Evolutionary conservation across 2,888 invertebrate species (phyloP).

Genomic region (Chymomyza fuscimana): DNA sequence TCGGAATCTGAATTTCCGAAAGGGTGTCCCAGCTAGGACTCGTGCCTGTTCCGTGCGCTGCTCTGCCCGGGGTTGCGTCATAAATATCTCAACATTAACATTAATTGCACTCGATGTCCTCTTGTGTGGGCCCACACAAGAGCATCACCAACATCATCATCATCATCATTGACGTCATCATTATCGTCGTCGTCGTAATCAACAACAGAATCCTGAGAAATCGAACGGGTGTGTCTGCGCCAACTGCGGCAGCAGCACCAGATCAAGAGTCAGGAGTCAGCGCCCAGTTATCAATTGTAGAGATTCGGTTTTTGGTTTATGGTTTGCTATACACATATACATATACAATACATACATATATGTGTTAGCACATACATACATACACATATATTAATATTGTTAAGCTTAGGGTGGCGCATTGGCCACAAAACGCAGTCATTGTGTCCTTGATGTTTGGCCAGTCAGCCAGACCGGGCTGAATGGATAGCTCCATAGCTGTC

Average conservation of each 20-base stretch:
- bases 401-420: constrained; percentile 44
- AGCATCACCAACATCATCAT: constrained; percentile 29
- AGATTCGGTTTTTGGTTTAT: constrained; percentile 6
- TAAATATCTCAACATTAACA: constrained; percentile 77
- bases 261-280: constrained; percentile 15
- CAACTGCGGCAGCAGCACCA: background rate
- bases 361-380: too few relatives aligned
- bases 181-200: constrained; percentile 3
- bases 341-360: too few relatives aligned
- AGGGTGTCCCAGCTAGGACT: constrained; percentile 28
- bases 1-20: background rate
- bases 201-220: constrained; percentile 61
- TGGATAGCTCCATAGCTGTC: background rate
- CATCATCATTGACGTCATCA: background rate
- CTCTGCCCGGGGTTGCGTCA: constrained; percentile 62
- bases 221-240: constrained; percentile 59
- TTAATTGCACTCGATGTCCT: constrained; percentile 78
- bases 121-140: constrained; percentile 74
- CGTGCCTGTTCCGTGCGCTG: background rate
- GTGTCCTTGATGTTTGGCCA: constrained; percentile 34
- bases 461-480: background rate
- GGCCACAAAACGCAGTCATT: constrained; percentile 54
- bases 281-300: constrained; percentile 2
- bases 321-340: background rate
- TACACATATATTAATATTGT: constrained; percentile 14